A percentile compares a stretch with the other conserved stretches of the same genome.
Conservation (phyloP, 2,797 vertebrate species). For the Xenopus petersii region DNA sequence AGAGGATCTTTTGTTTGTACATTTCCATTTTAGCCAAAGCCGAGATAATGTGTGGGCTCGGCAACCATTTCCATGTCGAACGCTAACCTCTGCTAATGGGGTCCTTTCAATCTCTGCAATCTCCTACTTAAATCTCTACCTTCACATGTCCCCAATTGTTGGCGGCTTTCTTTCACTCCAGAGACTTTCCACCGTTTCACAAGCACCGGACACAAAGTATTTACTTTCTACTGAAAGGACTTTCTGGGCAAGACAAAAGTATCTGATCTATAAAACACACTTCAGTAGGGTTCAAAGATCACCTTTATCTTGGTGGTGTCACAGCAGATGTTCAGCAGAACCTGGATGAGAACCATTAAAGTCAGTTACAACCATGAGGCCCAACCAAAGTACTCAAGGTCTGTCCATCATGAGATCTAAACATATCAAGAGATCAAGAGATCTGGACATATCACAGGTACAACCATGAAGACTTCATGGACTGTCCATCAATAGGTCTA, state of each 20-base stretch:
- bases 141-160: conserved; percentile 3
- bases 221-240: not conserved
- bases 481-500: too few relatives aligned
- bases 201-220: not conserved
- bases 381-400: too few relatives aligned
- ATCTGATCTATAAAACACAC: not conserved
- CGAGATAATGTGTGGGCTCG: conserved; percentile 67
- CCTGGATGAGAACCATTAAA: too few relatives aligned
- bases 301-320: not conserved
- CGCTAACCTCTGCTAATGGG: conserved; percentile 73
- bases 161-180: not conserved
- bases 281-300: not conserved
- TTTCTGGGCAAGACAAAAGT: not conserved
- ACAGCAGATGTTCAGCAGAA: not conserved
- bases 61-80: conserved; percentile 57
- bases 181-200: not conserved
- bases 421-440: too few relatives aligned
- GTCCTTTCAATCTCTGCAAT: conserved; percentile 50
- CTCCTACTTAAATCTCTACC: conserved; percentile 36
- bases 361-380: too few relatives aligned
- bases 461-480: too few relatives aligned
- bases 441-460: too few relatives aligned
- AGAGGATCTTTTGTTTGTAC: conserved; percentile 57
- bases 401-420: too few relatives aligned
- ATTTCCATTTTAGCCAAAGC: conserved; percentile 65